Base-by-base conservation (phyloP, 2,113 vertebrate species). In the Cacatua alba region DNA sequence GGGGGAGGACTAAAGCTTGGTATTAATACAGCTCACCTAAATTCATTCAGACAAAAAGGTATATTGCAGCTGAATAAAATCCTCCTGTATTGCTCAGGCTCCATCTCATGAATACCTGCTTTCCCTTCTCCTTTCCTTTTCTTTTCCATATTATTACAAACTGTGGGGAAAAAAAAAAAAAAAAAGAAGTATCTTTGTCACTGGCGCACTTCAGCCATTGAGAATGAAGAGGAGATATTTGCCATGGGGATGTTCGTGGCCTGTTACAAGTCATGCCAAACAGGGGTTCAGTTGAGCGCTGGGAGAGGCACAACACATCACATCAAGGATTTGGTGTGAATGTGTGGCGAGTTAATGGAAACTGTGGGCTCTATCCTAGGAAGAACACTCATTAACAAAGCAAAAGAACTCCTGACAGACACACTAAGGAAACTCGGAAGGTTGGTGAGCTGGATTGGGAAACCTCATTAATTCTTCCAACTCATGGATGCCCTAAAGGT, bases 1-100 rank as follows among this genome's bases (percentile, higher is more conserved):
- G 14, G 20, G 7, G 13, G 5, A 17, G 33, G 7, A 13, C 74
- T 82, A 88, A 48, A 74, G 7, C 55, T 55, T 59, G 39, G 11
- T 60, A 78, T 83, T 81, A 89, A 89, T 87, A 86, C 11, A 69
- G 43, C 63, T 96, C 62, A 94, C n/a, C 60, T 80, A 79, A 90
- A 94, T 67, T 86, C 16, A 90, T 48, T 94, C 79, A 79, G 75
- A 90, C 26, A 76, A 57, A 90, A 88, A 78, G 14, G 5, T 60
- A 57, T 62, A 78, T 44, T 69, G 57, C 49, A 93, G 57, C 11
- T 67, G 64, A 93, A 89, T 62, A 79, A 94, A 86, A 86, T 37
- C 39, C 28, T 82, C 16, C 33, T n/a, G 15, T 62, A 24, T n/a
- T 80, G 74, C 18, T 31, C 49, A 90, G 46, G 48, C 37, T 85